Conservation (phyloP, 2,888 invertebrate genomes). For the Cyclophora punctaria region DNA sequence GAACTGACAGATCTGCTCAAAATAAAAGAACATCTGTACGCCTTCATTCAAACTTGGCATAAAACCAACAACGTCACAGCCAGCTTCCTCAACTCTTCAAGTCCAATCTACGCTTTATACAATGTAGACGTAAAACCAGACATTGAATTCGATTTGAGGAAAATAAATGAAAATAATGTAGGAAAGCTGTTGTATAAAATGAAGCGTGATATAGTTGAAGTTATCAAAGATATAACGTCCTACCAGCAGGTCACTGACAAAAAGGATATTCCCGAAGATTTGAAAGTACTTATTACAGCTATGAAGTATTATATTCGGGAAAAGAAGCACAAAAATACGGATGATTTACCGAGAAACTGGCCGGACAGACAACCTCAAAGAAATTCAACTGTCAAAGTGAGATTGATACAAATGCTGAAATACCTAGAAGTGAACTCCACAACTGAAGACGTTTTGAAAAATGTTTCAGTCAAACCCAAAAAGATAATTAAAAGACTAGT, state of each 20-base stretch:
- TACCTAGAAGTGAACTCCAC: too few species aligned
- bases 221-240: conserved; percentile 34
- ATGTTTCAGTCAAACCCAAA: conserved; percentile 3
- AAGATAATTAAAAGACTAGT: conserved; percentile 40
- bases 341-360: too few species aligned
- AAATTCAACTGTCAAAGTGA: too few species aligned
- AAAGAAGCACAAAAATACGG: too few species aligned
- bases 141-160: conserved; percentile 21
- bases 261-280: conserved; percentile 32
- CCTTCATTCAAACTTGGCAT: conserved; percentile 25
- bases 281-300: conserved; percentile 32
- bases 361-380: too few species aligned
- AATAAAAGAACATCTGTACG: conserved; percentile 34
- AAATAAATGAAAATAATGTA: conserved; percentile 15
- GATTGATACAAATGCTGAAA: too few species aligned
- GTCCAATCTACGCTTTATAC: conserved; percentile 24
- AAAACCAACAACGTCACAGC: conserved; percentile 11
- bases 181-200: conserved; percentile 37
- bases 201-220: conserved; percentile 44
- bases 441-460: too few species aligned
- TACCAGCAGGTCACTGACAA: neutral
- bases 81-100: conserved; percentile 10
- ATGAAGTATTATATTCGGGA: conserved; percentile 34
- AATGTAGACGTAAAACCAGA: conserved; percentile 31
- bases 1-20: conserved; percentile 37